Percentiles rank a stretch among this genome's conserved stretches.
Evolutionary conservation across 2,797 vertebrate species (phyloP).

Genomic region (Falco peregrinus): DNA sequence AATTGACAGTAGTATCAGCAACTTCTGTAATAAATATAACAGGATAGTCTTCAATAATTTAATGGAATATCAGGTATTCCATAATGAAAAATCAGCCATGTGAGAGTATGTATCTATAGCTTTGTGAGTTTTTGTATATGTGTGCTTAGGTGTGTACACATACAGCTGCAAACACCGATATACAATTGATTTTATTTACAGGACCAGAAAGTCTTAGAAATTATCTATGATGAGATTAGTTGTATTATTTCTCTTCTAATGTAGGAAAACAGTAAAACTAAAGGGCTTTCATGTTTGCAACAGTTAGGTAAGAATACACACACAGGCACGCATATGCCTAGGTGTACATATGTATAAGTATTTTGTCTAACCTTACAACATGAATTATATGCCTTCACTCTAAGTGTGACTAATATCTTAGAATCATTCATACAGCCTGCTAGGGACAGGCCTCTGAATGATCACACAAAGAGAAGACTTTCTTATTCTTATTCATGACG

Average conservation of each 20-base stretch:
- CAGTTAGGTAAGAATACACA: neutral
- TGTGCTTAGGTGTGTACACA: neutral
- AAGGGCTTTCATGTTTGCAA: neutral
- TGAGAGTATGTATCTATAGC: neutral
- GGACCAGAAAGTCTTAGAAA: neutral
- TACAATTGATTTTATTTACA: constrained; percentile 14
- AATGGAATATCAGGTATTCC: constrained; percentile 56
- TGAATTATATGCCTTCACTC: neutral
- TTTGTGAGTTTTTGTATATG: neutral
- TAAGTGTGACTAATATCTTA: neutral
- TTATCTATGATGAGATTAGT: neutral
- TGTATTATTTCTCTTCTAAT: neutral
- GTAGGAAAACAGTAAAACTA: neutral
- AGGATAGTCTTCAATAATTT: constrained; percentile 74
- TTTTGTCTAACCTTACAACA: neutral
- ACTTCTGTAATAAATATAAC: constrained; percentile 76
- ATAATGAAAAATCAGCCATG: constrained; percentile 65
- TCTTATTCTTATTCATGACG: neutral
- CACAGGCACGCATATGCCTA: too few relatives aligned
- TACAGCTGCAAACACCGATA: neutral
- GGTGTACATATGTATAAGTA: neutral
- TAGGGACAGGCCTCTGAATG: neutral
- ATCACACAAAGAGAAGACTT: neutral
- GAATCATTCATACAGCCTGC: neutral
- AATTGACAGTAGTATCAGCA: constrained; percentile 70